These are phyloP conservation scores for Oxycera nigricornis DNA, from an alignment of 2,888 invertebrate species.

Conservation along the genomic window DNA sequence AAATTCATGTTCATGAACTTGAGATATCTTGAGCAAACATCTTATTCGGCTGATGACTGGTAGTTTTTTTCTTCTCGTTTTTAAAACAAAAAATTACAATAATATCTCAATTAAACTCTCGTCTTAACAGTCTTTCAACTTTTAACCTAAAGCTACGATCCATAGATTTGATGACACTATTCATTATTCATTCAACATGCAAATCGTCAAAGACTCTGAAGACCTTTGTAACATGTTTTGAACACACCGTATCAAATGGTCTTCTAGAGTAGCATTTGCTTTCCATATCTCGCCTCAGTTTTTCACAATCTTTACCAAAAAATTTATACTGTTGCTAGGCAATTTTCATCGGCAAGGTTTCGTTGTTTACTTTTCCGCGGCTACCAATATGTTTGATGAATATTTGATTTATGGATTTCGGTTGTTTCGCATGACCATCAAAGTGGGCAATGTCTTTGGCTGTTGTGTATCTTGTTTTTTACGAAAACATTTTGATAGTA, in stretches of 20 bases:
- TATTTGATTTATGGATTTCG: background rate
- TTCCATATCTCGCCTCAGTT: too few species aligned
- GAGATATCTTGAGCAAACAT: background rate
- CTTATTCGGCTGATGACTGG: background rate
- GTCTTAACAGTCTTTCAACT: background rate
- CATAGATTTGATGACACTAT: background rate
- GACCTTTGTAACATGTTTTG: background rate
- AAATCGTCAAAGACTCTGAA: background rate
- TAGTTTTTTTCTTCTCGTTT: too few species aligned
- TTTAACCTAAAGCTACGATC: background rate
- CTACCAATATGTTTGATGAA: background rate
- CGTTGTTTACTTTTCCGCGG: background rate
- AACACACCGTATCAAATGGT: too few species aligned
- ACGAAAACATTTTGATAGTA: too few species aligned
- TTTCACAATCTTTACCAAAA: too few species aligned
- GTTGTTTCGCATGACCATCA: too few species aligned
- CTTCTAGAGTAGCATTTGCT: too few species aligned
- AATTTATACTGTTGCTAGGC: constrained; percentile 2
- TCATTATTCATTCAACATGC: background rate
- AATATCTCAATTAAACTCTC: background rate
- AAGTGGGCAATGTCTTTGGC: too few species aligned
- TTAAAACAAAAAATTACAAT: background rate
- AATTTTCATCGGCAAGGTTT: constrained; percentile 4
- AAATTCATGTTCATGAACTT: background rate
- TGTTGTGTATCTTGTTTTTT: too few species aligned